These are phyloP conservation scores for Etheostoma cragini DNA, from an alignment of 2,113 vertebrate genomes.

Conservation along the genomic window DNA sequence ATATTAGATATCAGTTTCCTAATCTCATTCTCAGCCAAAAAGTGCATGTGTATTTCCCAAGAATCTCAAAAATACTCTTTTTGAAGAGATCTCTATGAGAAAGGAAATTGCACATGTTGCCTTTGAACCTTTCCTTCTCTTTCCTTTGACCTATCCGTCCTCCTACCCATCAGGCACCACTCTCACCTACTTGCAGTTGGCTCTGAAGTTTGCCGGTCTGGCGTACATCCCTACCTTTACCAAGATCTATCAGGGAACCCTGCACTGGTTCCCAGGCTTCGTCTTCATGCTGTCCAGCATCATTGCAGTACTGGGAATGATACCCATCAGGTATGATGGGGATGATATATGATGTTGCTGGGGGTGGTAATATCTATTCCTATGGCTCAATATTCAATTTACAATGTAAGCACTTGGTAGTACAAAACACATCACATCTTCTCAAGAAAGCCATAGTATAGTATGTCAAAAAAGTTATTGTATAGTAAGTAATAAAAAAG, in stretches of 20 bases:
- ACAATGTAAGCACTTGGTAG: background rate
- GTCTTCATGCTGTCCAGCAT: slow-evolving; percentile 89
- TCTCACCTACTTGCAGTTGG: slow-evolving; percentile 89
- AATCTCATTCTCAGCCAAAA: no score
- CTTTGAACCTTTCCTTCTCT: background rate
- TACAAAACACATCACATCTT: background rate
- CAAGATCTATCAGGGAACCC: slow-evolving; percentile 90
- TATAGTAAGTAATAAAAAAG: background rate
- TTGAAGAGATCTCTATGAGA: background rate
- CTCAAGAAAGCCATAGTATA: no score
- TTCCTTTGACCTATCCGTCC: background rate
- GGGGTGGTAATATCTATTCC: background rate
- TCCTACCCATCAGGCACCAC: slow-evolving; percentile 78
- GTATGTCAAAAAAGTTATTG: no score
- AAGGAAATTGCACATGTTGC: background rate
- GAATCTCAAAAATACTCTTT: no score
- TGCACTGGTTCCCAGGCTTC: slow-evolving; percentile 87
- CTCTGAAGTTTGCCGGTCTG: slow-evolving; percentile 86
- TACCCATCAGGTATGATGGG: slow-evolving; percentile 87
- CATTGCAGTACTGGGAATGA: slow-evolving; percentile 85
- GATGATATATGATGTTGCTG: no score
- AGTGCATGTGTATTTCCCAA: no score
- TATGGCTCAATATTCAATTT: background rate
- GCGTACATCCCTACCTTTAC: slow-evolving; percentile 89
- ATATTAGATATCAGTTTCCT: no score